These are phyloP conservation scores for Octomys mimax DNA, from an alignment of 2,797 vertebrate genomes.

Conservation along the genomic window DNA sequence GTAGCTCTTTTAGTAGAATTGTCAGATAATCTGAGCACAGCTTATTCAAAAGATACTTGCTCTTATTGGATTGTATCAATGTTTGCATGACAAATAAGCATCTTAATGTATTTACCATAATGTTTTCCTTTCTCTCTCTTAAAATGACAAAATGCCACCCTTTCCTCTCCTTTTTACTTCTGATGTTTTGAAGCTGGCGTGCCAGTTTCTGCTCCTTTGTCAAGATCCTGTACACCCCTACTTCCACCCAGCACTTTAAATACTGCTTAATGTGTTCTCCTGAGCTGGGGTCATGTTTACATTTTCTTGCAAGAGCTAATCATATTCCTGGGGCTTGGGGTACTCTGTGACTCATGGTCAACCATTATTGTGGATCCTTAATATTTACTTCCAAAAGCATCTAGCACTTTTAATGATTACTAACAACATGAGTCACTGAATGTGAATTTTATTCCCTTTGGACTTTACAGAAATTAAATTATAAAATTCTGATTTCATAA, in stretches of 20 bases:
- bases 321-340: neutral
- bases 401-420: conserved; percentile 50
- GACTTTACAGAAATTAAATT: conserved; percentile 38
- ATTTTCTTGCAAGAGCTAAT: conserved; percentile 46
- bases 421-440: conserved; percentile 36
- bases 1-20: conserved; percentile 56
- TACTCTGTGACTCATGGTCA: neutral
- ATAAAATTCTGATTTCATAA: conserved; percentile 49
- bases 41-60: conserved; percentile 67
- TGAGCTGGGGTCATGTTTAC: neutral
- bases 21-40: conserved; percentile 65
- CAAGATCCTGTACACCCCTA: neutral
- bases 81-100: conserved; percentile 56
- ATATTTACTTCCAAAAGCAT: conserved; percentile 33
- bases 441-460: neutral
- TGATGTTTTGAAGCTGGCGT: neutral
- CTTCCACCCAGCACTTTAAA: neutral
- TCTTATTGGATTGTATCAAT: conserved; percentile 63
- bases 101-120: conserved; percentile 66
- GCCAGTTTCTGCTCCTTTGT: neutral
- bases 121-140: conserved; percentile 41
- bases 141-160: conserved; percentile 35
- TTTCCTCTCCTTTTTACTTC: neutral
- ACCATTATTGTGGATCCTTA: neutral
- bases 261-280: neutral